These are phyloP conservation scores for Enteromius paludinosus DNA, from an alignment of 2,797 vertebrate genomes.

Conservation along the genomic window DNA sequence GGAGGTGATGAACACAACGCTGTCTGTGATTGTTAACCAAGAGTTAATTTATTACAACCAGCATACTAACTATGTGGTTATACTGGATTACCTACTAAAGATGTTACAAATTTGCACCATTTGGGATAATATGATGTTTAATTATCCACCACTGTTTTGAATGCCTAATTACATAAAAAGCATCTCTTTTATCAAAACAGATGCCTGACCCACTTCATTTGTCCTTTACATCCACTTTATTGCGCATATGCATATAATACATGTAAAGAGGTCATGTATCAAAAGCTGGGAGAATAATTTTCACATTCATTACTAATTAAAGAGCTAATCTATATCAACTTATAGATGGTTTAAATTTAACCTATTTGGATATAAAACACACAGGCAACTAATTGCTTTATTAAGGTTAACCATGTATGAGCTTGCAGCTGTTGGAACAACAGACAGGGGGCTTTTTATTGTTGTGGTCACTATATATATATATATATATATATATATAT, in stretches of 20 bases:
- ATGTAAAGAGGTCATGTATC: slow-evolving; percentile 52
- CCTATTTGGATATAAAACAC: slow-evolving; percentile 72
- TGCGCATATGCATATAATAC: slow-evolving; percentile 41
- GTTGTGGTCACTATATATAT: not conserved
- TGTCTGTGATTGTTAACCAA: slow-evolving; percentile 73
- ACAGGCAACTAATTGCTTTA: slow-evolving; percentile 77
- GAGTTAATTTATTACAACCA: slow-evolving; percentile 72
- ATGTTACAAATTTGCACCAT: slow-evolving; percentile 62
- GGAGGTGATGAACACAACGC: slow-evolving; percentile 77
- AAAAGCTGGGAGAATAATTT: slow-evolving; percentile 43
- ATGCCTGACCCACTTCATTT: slow-evolving; percentile 23
- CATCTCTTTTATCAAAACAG: slow-evolving; percentile 40
- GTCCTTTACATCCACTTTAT: slow-evolving; percentile 38
- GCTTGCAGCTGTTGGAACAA: slow-evolving; percentile 64
- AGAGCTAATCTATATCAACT: slow-evolving; percentile 71
- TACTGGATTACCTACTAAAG: slow-evolving; percentile 62
- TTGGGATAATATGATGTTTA: slow-evolving; percentile 48
- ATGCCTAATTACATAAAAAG: slow-evolving; percentile 43
- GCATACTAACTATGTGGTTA: slow-evolving; percentile 33
- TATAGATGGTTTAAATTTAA: slow-evolving; percentile 74
- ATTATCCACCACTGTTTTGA: slow-evolving; percentile 36
- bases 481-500: no score
- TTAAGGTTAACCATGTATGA: slow-evolving; percentile 70
- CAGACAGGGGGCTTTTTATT: not conserved
- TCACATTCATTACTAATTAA: slow-evolving; percentile 66